Evolutionary conservation across 2,797 vertebrate species (phyloP).

Genomic region (Columba guinea): DNA sequence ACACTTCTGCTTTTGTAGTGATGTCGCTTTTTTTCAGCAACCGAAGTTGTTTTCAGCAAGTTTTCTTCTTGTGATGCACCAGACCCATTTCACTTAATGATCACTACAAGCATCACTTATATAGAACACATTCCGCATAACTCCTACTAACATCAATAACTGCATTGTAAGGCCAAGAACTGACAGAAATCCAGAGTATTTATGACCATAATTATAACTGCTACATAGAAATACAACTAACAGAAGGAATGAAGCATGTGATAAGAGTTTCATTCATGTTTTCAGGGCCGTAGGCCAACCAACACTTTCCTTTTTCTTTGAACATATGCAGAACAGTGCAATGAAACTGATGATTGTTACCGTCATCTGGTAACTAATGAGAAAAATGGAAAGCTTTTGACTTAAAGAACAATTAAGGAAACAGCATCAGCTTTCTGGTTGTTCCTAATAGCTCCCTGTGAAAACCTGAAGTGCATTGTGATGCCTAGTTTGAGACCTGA

Average conservation of each 20-base stretch:
- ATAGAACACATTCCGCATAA: background rate
- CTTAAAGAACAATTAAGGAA: background rate
- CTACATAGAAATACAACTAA: background rate
- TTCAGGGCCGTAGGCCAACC: background rate
- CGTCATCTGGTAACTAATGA: background rate
- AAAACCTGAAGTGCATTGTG: background rate
- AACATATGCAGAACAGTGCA: background rate
- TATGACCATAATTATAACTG: background rate
- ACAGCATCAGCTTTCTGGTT: background rate
- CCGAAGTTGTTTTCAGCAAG: background rate
- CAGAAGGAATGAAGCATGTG: background rate
- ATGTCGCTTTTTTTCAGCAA: background rate
- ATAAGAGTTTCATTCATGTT: background rate
- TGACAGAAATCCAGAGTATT: background rate
- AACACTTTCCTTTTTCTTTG: background rate
- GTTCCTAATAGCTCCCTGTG: background rate
- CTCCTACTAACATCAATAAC: background rate
- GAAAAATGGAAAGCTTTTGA: background rate
- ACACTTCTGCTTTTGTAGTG: background rate
- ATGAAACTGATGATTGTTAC: background rate
- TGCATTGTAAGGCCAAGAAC: background rate
- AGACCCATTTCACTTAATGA: background rate
- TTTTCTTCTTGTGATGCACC: background rate
- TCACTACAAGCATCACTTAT: background rate
- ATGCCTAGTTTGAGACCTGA: background rate